Base-by-base conservation (phyloP, 2,113 vertebrate genomes). In the Sander lucioperca region DNA sequence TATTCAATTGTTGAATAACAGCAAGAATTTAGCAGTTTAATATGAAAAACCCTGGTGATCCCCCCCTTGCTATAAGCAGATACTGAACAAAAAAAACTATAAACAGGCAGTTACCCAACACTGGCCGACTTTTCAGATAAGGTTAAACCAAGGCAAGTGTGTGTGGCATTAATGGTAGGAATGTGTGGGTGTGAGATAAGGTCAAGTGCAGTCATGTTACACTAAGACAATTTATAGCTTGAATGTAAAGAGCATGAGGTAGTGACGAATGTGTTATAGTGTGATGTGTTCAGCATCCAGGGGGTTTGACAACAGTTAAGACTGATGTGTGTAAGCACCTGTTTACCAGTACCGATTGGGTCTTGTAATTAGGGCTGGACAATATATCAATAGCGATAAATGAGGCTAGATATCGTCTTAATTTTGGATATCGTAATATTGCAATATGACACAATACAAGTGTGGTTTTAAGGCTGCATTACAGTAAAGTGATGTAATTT, bases 181-280 rank as follows among this genome's bases (percentile, higher is more conserved):
- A 64, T 78, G 85, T 86, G 43, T 76, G 61, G 11, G 73, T 70
- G 63, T 53, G 66, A 89, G 80, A 93, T 91, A 89, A 91, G 87
- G 74, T 77, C 39, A 88, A 73, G 30, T 33, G 73, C 56, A 76
- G 45, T 86, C 18, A 59, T 58, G 64, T 81, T 84, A 72, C 85
- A 73, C 68, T 7, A 36, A 53, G 47, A 77, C 63, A 82, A 82
- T 77, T 74, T 83, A 75, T 72, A 88, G 54, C 8, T 58, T 81
- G 48, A 36, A 88, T 47, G 3, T 81, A 70, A 84, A 78, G 69
- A 48, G 21, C 33, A 21, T 67, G 27, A 43, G 56, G 12, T 57
- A 39, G 67, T 48, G 45, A 70, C 47, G 48, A 11, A 62, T 25
- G 11, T 61, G 64, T 36, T 25, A 18, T 48, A 59, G 39, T 72